Evolutionary conservation across 2,888 invertebrate species (phyloP).

Genomic region (Eretmocerus hayati): DNA sequence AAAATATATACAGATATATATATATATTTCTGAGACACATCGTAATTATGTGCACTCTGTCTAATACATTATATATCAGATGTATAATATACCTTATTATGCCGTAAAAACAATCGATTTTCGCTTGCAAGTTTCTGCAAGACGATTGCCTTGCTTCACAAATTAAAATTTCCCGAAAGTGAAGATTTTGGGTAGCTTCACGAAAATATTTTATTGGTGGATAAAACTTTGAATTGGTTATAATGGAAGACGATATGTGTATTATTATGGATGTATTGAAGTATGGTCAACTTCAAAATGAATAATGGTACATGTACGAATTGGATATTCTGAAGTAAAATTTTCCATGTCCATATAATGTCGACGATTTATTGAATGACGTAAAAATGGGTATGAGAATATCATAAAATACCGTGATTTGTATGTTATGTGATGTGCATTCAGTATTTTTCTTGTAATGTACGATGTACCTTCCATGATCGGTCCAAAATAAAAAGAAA

Average conservation of each 20-base stretch:
- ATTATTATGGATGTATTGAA: too few species aligned
- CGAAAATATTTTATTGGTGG: too few species aligned
- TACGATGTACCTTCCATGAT: constrained; percentile 20
- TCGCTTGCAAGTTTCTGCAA: constrained; percentile 13
- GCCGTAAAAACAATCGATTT: constrained; percentile 13
- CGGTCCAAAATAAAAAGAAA: constrained; percentile 20
- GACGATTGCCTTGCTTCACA: constrained; percentile 19
- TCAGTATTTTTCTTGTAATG: constrained; percentile 22
- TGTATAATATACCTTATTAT: constrained; percentile 9
- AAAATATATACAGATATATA: constrained; percentile 1
- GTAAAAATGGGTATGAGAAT: constrained; percentile 15
- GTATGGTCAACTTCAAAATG: not conserved
- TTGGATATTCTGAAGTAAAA: constrained; percentile 18
- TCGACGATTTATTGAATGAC: constrained; percentile 12
- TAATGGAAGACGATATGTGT: too few species aligned
- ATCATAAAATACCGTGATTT: constrained; percentile 17
- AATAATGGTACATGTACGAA: constrained; percentile 19
- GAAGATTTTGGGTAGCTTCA: too few species aligned
- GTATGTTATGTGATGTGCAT: constrained; percentile 22
- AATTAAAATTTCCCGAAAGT: constrained; percentile 6
- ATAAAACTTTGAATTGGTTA: too few species aligned
- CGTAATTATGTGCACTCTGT: too few species aligned
- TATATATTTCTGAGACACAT: too few species aligned
- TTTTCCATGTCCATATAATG: constrained; percentile 12
- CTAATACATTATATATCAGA: too few species aligned